phyloP scores from a whole-genome alignment of 2,888 invertebrate genomes.

The Agrotis segetum region DNA sequence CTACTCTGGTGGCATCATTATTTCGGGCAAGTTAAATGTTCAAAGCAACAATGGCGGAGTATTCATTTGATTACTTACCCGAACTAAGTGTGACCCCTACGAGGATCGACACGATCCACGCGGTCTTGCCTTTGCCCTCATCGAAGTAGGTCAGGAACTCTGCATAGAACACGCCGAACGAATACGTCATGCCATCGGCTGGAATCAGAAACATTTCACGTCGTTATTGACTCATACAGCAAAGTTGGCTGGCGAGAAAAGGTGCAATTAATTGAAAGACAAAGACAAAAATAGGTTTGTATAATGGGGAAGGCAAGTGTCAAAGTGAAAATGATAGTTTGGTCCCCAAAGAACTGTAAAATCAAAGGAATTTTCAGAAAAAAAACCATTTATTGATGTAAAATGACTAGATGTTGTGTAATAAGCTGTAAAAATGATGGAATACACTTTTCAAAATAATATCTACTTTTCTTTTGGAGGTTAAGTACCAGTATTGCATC shows the following conservation, averaged over 20 bases:
- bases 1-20: constrained; percentile 26
- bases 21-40: constrained; percentile 28
- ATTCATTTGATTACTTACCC: constrained; percentile 93
- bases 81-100: constrained; percentile 98
- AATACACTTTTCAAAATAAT: no score
- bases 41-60: constrained; percentile 28
- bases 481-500: no score
- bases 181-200: constrained; percentile 99
- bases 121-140: constrained; percentile 96
- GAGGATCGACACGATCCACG: constrained; percentile 98
- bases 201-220: constrained; percentile 80
- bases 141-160: constrained; percentile 96
- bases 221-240: constrained; percentile 47
- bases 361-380: no score
- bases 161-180: constrained; percentile 98
- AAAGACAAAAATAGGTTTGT: no score
- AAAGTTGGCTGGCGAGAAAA: not conserved
- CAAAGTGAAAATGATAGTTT: no score
- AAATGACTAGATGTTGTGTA: no score
- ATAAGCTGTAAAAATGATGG: no score
- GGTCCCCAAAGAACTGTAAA: no score
- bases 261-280: no score
- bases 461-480: no score
- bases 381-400: no score
- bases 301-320: no score